Conservation (phyloP, 1,140 invertebrate genomes). For the Aporrectodea caliginosa region DNA sequence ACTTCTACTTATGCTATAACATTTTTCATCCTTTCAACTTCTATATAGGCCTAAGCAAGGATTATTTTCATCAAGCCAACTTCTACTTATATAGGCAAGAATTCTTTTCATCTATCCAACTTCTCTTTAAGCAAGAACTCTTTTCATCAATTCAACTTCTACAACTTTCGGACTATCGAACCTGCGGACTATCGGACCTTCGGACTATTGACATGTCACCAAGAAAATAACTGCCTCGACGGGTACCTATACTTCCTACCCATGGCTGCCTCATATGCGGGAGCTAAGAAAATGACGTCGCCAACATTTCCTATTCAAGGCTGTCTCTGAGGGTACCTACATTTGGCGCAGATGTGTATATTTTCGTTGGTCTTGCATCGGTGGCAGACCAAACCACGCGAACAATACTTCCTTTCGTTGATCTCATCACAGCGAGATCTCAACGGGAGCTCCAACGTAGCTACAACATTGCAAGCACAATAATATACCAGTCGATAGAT, state of each 20-base stretch:
- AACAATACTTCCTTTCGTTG: slow-evolving; percentile 26
- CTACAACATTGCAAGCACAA: too few relatives aligned
- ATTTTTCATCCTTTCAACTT: too few relatives aligned
- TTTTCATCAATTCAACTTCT: too few relatives aligned
- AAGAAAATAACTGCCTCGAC: neutral
- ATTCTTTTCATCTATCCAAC: too few relatives aligned
- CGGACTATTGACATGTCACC: neutral
- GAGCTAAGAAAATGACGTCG: neutral
- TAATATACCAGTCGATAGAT: too few relatives aligned
- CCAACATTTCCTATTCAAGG: neutral
- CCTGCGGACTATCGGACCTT: neutral
- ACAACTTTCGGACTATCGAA: neutral
- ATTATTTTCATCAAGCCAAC: too few relatives aligned
- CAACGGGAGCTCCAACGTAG: slow-evolving; percentile 15
- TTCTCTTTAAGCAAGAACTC: too few relatives aligned
- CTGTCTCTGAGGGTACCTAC: neutral
- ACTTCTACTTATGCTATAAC: too few relatives aligned
- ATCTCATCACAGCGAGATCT: slow-evolving; percentile 26
- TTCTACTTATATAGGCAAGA: too few relatives aligned
- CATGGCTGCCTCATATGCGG: neutral
- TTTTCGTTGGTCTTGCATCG: neutral
- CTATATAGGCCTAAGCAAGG: too few relatives aligned
- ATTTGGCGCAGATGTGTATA: neutral
- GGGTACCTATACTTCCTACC: neutral
- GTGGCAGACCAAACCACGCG: slow-evolving; percentile 28